Conservation (phyloP, 2,888 invertebrate species). For the Ormyrus nitidulus region DNA sequence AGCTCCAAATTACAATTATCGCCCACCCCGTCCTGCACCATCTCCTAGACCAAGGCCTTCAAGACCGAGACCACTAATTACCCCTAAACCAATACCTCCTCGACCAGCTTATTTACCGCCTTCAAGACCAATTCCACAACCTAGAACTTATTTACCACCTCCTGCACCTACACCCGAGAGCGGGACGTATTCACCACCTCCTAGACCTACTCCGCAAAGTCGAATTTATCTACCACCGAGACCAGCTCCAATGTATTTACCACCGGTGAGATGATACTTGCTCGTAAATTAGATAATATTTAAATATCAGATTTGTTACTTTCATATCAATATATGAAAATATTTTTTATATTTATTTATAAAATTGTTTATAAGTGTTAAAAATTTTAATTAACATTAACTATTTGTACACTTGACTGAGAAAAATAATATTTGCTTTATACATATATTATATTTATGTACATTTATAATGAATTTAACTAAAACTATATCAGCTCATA, state of each 20-base stretch:
- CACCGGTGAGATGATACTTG: slow-evolving; percentile 52
- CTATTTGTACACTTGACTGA: too few species aligned
- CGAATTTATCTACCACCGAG: not conserved
- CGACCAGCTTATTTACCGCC: slow-evolving; percentile 55
- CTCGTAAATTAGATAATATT: slow-evolving; percentile 6
- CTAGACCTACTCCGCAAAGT: slow-evolving; percentile 39
- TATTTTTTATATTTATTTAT: too few species aligned
- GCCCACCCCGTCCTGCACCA: slow-evolving; percentile 44
- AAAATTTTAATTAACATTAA: too few species aligned
- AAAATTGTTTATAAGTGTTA: too few species aligned
- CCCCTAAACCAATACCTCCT: slow-evolving; percentile 48
- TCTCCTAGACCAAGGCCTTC: slow-evolving; percentile 43
- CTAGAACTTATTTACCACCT: slow-evolving; percentile 35
- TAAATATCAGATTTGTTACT: not conserved
- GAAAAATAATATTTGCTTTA: not conserved
- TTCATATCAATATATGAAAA: too few species aligned
- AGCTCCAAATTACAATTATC: slow-evolving; percentile 37
- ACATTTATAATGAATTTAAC: too few species aligned
- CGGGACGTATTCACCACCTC: slow-evolving; percentile 32
- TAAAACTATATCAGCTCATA: too few species aligned
- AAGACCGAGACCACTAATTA: slow-evolving; percentile 53
- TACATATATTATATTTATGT: too few species aligned
- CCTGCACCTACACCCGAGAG: slow-evolving; percentile 28
- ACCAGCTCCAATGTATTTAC: slow-evolving; percentile 53
- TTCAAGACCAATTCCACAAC: slow-evolving; percentile 50